Percentiles rank a stretch among this genome's conserved stretches.
phyloP scores from a whole-genome alignment of 1,140 invertebrate genomes.

The Halictus rubicundus region DNA sequence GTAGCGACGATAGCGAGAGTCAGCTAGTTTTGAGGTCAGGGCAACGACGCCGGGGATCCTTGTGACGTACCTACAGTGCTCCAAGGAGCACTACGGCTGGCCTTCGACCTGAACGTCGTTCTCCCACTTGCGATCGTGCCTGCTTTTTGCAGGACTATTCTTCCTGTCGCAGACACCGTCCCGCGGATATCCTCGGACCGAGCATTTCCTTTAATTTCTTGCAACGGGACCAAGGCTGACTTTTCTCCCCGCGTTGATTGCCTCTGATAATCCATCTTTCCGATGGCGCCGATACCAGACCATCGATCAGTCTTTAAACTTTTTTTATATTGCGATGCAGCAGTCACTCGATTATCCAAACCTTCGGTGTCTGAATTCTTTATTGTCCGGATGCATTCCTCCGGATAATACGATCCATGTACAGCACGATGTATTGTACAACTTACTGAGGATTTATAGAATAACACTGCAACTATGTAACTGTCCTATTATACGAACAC shows the following conservation, averaged over 20 bases:
- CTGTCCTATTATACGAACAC: no score
- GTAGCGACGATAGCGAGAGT: conserved; percentile 63
- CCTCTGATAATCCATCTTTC: no score
- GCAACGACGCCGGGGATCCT: conserved; percentile 71
- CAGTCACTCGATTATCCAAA: no score
- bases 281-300: no score
- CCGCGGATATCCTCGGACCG: background rate
- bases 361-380: no score
- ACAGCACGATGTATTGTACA: no score
- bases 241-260: background rate
- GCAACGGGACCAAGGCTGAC: background rate
- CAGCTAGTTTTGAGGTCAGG: conserved; percentile 76
- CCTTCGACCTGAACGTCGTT: conserved; percentile 58
- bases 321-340: no score
- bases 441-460: no score
- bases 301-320: no score
- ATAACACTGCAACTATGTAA: no score
- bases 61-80: conserved; percentile 59
- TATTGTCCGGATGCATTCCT: no score
- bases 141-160: conserved; percentile 33
- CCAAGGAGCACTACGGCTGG: conserved; percentile 55
- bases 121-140: background rate
- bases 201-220: conserved; percentile 22
- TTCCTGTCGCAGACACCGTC: conserved; percentile 21
- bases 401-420: no score